phyloP scores from a whole-genome alignment of 2,113 vertebrate species.

The Panurus biarmicus region DNA sequence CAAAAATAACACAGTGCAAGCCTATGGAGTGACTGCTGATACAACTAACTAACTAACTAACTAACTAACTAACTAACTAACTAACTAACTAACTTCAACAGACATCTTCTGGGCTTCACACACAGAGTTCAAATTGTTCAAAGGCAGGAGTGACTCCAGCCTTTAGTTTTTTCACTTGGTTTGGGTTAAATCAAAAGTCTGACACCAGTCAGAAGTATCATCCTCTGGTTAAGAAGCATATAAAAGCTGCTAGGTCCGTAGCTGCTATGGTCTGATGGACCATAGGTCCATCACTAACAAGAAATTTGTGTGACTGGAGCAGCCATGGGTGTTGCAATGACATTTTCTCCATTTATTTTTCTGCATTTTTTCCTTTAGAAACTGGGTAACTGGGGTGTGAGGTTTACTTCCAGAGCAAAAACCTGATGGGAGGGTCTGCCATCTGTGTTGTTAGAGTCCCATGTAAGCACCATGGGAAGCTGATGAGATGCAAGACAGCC shows the following conservation, averaged over 20 bases:
- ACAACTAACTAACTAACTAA: too few species aligned
- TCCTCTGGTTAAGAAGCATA: not conserved
- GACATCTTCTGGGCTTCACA: not conserved
- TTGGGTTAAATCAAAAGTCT: not conserved
- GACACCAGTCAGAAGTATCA: not conserved
- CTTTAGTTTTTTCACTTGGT: not conserved
- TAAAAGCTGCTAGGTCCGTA: not conserved
- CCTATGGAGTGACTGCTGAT: not conserved
- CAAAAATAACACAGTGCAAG: not conserved
- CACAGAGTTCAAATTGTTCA: fast-evolving
- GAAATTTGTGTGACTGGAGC: not conserved
- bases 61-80: too few species aligned
- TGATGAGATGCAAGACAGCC: not conserved
- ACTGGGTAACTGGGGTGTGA: not conserved
- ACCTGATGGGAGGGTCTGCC: not conserved
- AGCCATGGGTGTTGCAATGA: not conserved
- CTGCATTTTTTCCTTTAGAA: not conserved
- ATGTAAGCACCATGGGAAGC: not conserved
- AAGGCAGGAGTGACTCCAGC: not conserved
- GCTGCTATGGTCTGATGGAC: too few species aligned
- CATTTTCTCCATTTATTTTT: not conserved
- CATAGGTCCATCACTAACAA: not conserved
- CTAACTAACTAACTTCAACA: not conserved
- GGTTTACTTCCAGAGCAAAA: not conserved
- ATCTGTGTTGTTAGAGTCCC: not conserved